Conservation (phyloP, 2,888 invertebrate genomes). For the Chloromyia formosa region DNA sequence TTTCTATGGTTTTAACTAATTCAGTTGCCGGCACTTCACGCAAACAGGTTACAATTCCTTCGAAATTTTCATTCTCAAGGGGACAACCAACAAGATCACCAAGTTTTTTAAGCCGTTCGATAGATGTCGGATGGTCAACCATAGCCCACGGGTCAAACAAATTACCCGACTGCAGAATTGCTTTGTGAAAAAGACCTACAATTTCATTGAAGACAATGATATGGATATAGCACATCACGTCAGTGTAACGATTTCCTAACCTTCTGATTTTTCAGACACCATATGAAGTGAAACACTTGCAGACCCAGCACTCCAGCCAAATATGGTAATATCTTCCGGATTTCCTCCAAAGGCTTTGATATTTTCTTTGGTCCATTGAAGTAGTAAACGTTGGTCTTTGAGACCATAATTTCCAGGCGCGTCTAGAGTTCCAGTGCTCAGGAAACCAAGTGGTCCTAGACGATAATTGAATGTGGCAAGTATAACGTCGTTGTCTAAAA, state of each 20-base stretch:
- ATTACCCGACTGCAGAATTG: constrained; percentile 75
- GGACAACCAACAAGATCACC: neutral
- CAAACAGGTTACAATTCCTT: neutral
- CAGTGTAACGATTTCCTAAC: too few species aligned
- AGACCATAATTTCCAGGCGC: constrained; percentile 70
- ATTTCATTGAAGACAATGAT: too few species aligned
- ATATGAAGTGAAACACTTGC: constrained; percentile 70
- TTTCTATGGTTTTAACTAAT: neutral
- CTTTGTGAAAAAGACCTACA: constrained; percentile 73
- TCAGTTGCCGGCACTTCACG: neutral
- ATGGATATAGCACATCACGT: too few species aligned
- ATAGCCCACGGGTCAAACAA: constrained; percentile 70
- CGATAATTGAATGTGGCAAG: constrained; percentile 73
- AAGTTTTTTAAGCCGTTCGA: constrained; percentile 65
- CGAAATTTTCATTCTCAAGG: neutral
- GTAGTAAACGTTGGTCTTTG: constrained; percentile 68
- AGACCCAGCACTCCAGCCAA: constrained; percentile 72
- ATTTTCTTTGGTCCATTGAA: constrained; percentile 68
- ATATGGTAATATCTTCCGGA: constrained; percentile 68
- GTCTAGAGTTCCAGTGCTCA: constrained; percentile 68
- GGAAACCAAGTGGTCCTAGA: constrained; percentile 68
- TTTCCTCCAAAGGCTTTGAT: constrained; percentile 69
- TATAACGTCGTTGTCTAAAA: constrained; percentile 72
- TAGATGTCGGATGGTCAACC: constrained; percentile 66
- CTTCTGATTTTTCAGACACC: constrained; percentile 64